Conservation (phyloP, 1,140 invertebrate genomes). For the Lepeophtheirus salmonis region DNA sequence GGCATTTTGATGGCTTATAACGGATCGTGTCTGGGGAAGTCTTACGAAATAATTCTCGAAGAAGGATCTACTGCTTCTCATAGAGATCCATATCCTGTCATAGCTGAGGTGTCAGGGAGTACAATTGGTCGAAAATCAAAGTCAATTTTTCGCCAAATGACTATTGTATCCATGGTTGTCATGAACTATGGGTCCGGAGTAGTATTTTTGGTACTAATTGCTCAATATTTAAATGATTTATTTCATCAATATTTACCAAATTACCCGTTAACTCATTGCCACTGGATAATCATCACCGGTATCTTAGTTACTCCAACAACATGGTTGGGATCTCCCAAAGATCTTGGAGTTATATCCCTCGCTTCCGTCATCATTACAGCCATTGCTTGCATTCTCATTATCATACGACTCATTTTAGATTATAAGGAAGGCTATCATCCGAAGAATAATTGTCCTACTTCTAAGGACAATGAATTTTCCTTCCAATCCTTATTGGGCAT, state of each 20-base stretch:
- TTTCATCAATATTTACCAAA: neutral
- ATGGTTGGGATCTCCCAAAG: neutral
- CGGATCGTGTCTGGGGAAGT: neutral
- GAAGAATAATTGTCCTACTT: too few species aligned
- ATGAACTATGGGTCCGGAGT: neutral
- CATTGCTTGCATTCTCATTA: neutral
- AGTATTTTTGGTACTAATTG: neutral
- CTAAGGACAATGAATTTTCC: neutral
- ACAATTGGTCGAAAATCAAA: too few species aligned
- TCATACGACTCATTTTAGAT: neutral
- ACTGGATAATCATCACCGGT: neutral
- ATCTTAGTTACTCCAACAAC: neutral
- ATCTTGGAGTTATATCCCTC: neutral
- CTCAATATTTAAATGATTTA: neutral
- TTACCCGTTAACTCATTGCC: neutral
- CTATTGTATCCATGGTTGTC: neutral
- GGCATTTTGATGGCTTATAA: neutral
- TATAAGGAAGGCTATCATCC: neutral
- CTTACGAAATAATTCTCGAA: neutral
- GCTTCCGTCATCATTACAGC: neutral
- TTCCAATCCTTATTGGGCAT: neutral
- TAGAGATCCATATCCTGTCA: neutral
- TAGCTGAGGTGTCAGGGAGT: neutral
- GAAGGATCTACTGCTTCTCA: neutral
- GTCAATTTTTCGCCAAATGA: neutral